Conservation (phyloP, 2,888 invertebrate genomes). For the Cyclophora punctaria region DNA sequence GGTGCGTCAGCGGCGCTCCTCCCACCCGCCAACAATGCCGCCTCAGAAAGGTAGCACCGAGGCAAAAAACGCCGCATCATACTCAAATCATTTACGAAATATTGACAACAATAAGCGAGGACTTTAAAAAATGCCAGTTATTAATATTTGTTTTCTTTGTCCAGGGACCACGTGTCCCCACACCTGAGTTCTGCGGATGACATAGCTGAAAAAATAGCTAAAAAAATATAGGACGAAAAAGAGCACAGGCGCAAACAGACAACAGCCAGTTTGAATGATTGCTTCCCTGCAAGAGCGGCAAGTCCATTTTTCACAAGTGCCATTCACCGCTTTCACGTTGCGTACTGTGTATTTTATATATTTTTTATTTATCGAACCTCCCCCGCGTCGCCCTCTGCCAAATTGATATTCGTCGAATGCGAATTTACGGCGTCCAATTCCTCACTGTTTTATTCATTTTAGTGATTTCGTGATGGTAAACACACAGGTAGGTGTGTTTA, state of each 20-base stretch:
- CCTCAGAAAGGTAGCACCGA: slow-evolving; percentile 37
- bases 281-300: slow-evolving; percentile 74
- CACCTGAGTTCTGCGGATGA: slow-evolving; percentile 73
- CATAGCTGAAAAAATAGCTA: slow-evolving; percentile 63
- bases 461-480: slow-evolving; percentile 70
- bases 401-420: slow-evolving; percentile 69
- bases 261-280: slow-evolving; percentile 75
- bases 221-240: slow-evolving; percentile 64
- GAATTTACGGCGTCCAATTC: slow-evolving; percentile 63
- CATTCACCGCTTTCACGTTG: slow-evolving; percentile 72
- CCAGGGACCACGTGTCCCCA: slow-evolving; percentile 66
- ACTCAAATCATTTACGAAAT: slow-evolving; percentile 73
- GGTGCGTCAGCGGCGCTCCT: slow-evolving; percentile 48
- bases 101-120: slow-evolving; percentile 72
- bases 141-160: slow-evolving; percentile 74
- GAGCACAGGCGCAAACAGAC: slow-evolving; percentile 73
- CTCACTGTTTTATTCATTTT: slow-evolving; percentile 74
- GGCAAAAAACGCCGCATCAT: slow-evolving; percentile 64
- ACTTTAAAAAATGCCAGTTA: slow-evolving; percentile 73
- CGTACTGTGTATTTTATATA: slow-evolving; percentile 67
- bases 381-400: slow-evolving; percentile 45
- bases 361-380: slow-evolving; percentile 65
- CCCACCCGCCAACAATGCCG: slow-evolving; percentile 51
- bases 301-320: slow-evolving; percentile 76
- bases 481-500: slow-evolving; percentile 72